Percentiles rank a stretch among this genome's conserved stretches.
phyloP scores from a whole-genome alignment of 2,888 invertebrate genomes.

The Germaria angustata region DNA sequence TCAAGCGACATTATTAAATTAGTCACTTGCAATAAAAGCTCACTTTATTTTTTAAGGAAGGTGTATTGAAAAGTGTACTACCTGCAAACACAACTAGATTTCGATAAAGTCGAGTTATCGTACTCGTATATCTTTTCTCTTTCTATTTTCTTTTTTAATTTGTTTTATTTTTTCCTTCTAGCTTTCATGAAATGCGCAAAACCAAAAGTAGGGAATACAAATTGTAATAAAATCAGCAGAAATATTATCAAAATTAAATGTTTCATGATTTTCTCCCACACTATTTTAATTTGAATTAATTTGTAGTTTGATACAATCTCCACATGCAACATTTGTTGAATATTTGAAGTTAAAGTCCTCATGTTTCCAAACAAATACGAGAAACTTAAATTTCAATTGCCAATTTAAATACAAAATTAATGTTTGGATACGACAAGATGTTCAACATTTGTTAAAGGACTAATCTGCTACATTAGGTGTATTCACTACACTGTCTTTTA shows the following conservation, averaged over 20 bases:
- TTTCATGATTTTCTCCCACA: slow-evolving; percentile 19
- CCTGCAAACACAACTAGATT: too few relatives aligned
- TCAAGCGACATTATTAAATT: too few relatives aligned
- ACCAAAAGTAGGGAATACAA: neutral
- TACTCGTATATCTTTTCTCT: too few relatives aligned
- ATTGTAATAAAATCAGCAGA: neutral
- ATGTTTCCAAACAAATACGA: neutral
- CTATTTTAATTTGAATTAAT: slow-evolving; percentile 31
- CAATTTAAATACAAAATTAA: neutral
- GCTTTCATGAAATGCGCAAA: neutral
- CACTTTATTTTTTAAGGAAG: too few relatives aligned
- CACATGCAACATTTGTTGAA: slow-evolving; percentile 1
- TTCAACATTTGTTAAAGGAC: neutral
- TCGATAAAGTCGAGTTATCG: too few relatives aligned
- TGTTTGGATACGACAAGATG: neutral
- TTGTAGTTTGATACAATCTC: slow-evolving; percentile 7
- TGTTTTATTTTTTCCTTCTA: too few relatives aligned
- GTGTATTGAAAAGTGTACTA: too few relatives aligned
- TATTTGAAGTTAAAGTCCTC: neutral
- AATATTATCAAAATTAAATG: slow-evolving; percentile 28
- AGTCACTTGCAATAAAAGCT: too few relatives aligned
- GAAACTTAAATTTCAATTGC: neutral
- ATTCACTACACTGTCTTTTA: neutral
- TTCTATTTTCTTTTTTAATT: too few relatives aligned
- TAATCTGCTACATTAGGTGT: neutral